Evolutionary conservation across 2,797 vertebrate species (phyloP).

Genomic region (Pantherophis vulpinus): DNA sequence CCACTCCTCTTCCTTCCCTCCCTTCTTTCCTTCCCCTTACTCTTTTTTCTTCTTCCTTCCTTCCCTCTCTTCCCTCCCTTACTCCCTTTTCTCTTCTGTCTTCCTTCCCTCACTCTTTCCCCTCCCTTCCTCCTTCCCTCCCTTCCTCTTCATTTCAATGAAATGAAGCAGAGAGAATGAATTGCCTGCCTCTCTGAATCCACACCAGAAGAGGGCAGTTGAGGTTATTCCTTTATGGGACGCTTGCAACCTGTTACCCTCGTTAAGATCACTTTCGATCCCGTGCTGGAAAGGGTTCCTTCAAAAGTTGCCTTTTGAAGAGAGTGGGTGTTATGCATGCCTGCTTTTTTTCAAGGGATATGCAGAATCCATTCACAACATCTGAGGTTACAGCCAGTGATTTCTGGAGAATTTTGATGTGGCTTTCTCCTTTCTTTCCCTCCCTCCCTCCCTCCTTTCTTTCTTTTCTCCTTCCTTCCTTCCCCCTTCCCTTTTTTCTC

Average conservation of each 20-base stretch:
- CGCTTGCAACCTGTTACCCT: neutral
- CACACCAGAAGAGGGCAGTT: neutral
- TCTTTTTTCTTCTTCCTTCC: neutral
- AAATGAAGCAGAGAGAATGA: neutral
- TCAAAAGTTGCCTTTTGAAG: neutral
- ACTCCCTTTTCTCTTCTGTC: too few relatives aligned
- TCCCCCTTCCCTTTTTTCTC: neutral
- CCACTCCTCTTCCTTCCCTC: too few relatives aligned
- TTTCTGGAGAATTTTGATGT: neutral
- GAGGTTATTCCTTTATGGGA: too few relatives aligned
- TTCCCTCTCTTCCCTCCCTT: too few relatives aligned
- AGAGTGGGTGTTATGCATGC: rapidly evolving
- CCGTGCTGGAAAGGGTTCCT: neutral
- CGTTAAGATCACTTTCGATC: neutral
- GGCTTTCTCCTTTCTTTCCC: neutral
- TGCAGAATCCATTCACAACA: neutral
- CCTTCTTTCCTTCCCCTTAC: too few relatives aligned
- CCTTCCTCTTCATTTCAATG: neutral
- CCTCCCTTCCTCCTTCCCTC: rapidly evolving
- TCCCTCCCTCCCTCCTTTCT: rapidly evolving
- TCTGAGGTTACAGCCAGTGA: neutral
- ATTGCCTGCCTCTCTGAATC: neutral
- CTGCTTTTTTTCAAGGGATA: neutral
- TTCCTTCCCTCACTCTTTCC: too few relatives aligned
- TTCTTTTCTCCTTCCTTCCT: too few relatives aligned